Base-by-base conservation (phyloP, 1,140 invertebrate species). In the Aphidius ervi region DNA sequence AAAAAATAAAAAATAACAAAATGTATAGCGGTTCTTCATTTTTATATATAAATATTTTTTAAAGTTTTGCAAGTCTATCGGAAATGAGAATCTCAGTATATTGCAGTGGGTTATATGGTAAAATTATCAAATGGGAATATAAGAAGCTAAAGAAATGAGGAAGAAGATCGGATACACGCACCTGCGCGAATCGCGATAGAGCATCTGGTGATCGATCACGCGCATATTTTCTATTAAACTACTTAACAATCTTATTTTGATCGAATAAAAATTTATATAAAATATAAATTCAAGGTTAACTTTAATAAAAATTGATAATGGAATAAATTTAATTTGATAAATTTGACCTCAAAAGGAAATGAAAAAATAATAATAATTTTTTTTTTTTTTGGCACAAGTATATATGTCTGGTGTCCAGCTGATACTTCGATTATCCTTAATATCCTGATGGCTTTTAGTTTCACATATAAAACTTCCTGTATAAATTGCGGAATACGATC, bases 71-170 rank as follows among this genome's bases (percentile, higher is more conserved):
- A 52, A 52, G 57, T 62, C 49, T 61, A 67, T 63, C 53, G 49
- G 49, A 62, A 67, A 67, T 65, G 56, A 66, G 64, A 59, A 65
- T 66, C 59, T 52, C 42, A 46, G 16, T 49, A 39, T 46, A 16
- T 37, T 41, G 16, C 20, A 49, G 43, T 53, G 46, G 49, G 6
- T 40, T 54, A 50, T 46, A 54, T 48, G 37, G 39, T 54, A 42
- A 9, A 59, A 42, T 59, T 50, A n/a, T 9, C 23, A 23, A 46
- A 62, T 46, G 43, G 54, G 42, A 31, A 50, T 7, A 60, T 20
- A 46, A 53, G 23, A 39, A 58, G 46, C 20, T 49, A 8, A 41
- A 41, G 53, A 53, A 37, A 49, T 52, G 45, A 56, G 23, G 41
- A 31, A 47, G 39, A 45, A 56, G 54, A 46, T 46, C 43, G 58